These are phyloP conservation scores for Lepeophtheirus nordmannii DNA, from an alignment of 2,888 invertebrate species.

Conservation along the genomic window DNA sequence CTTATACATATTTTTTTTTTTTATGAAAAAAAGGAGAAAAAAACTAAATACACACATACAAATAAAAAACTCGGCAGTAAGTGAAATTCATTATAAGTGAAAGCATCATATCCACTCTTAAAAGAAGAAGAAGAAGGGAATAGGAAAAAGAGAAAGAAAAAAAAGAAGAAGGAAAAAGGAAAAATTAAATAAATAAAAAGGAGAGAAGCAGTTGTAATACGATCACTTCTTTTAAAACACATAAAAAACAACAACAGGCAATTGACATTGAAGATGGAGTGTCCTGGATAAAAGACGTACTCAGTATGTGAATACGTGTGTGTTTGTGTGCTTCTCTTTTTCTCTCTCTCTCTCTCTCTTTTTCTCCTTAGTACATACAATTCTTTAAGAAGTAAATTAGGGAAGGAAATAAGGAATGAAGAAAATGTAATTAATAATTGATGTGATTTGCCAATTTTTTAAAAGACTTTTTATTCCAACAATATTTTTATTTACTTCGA, in stretches of 20 bases:
- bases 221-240: neutral
- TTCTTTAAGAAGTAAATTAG: no score
- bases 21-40: neutral
- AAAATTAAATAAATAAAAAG: neutral
- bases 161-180: neutral
- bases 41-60: neutral
- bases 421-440: no score
- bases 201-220: neutral
- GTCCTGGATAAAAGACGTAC: neutral
- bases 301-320: no score
- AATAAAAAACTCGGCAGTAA: neutral
- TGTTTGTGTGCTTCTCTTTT: no score
- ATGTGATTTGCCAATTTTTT: no score
- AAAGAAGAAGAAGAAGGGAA: neutral
- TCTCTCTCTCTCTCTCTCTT: no score
- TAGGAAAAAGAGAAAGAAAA: neutral
- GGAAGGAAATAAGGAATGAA: no score
- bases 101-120: neutral
- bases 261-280: neutral
- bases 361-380: no score
- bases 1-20: neutral
- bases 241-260: no score
- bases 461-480: no score
- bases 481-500: no score
- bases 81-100: neutral